Percentiles rank a stretch among this genome's conserved stretches.
Conservation (phyloP, 1,140 invertebrate genomes). For the Tetramorium parvispinum region DNA sequence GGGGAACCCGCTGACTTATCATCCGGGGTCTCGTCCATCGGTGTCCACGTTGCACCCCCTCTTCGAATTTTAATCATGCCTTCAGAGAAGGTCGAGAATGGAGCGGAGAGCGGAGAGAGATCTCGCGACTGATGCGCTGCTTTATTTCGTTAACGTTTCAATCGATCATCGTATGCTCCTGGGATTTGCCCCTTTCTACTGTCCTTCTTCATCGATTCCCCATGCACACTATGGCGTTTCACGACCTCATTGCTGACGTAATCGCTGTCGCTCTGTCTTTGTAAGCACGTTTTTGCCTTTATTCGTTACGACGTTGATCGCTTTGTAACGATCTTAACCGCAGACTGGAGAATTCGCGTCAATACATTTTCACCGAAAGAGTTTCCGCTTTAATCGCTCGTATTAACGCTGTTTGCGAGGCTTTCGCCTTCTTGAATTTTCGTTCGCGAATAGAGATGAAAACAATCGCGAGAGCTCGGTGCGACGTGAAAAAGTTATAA, state of each 20-base stretch:
- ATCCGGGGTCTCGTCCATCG: conserved; percentile 43
- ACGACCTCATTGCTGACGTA: conserved; percentile 56
- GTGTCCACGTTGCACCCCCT: conserved; percentile 53
- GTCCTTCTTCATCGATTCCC: not conserved
- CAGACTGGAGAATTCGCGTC: not conserved
- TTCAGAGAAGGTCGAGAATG: conserved; percentile 52
- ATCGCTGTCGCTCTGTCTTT: conserved; percentile 41
- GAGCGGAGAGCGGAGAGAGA: conserved; percentile 63
- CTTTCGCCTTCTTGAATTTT: not conserved
- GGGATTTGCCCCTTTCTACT: conserved; percentile 58
- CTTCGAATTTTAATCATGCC: conserved; percentile 79
- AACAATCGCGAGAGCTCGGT: not conserved
- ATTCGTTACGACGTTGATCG: conserved; percentile 16
- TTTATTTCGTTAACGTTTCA: conserved; percentile 79
- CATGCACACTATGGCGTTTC: conserved; percentile 40
- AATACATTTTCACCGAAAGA: not conserved
- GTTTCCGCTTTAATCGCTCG: not conserved
- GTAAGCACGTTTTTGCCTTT: conserved; percentile 41
- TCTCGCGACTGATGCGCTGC: conserved; percentile 74
- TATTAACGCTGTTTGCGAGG: conserved; percentile 15
- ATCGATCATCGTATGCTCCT: conserved; percentile 74
- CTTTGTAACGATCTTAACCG: conserved; percentile 25
- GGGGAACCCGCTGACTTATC: conserved; percentile 59
- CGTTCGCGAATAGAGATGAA: not conserved
- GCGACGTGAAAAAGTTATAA: conserved; percentile 32